Evolutionary conservation across 2,888 invertebrate genomes (phyloP).

Genomic region (Drosophila neutralis): DNA sequence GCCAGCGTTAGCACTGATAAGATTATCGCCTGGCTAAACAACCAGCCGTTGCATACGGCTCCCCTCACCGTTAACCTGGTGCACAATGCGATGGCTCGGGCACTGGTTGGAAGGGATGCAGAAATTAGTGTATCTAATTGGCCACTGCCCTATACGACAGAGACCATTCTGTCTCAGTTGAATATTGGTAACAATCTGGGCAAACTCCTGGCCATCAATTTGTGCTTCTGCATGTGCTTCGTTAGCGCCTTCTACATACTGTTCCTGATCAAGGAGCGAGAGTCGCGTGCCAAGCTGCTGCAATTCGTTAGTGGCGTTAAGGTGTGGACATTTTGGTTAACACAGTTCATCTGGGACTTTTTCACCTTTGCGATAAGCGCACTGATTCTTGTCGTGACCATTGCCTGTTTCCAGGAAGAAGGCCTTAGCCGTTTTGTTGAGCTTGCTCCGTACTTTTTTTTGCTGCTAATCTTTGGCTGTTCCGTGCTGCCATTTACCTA

Average conservation of each 20-base stretch:
- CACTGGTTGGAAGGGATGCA: conserved; percentile 52
- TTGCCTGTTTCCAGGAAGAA: conserved; percentile 88
- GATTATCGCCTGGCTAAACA: conserved; percentile 91
- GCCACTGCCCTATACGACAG: conserved; percentile 88
- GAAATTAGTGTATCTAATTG: conserved; percentile 87
- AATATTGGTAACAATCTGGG: conserved; percentile 84
- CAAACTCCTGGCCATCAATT: conserved; percentile 89
- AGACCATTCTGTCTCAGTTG: conserved; percentile 85
- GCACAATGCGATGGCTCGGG: conserved; percentile 87
- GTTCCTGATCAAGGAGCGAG: conserved; percentile 88
- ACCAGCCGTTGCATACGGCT: conserved; percentile 91
- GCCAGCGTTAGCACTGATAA: conserved; percentile 85
- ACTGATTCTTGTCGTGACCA: conserved; percentile 87
- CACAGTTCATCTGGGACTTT: conserved; percentile 87
- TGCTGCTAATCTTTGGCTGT: too few relatives aligned
- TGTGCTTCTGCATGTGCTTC: conserved; percentile 92
- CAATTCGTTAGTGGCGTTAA: conserved; percentile 91
- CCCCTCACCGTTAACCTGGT: conserved; percentile 88
- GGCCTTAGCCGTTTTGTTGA: conserved; percentile 84
- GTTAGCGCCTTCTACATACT: conserved; percentile 88
- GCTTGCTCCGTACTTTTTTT: conserved; percentile 84
- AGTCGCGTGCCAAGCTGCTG: conserved; percentile 90
- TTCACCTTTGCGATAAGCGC: conserved; percentile 89
- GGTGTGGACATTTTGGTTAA: conserved; percentile 89
- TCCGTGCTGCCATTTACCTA: too few relatives aligned